Conservation (phyloP, 2,797 vertebrate genomes). For the Poeciliopsis paucimaculata region DNA sequence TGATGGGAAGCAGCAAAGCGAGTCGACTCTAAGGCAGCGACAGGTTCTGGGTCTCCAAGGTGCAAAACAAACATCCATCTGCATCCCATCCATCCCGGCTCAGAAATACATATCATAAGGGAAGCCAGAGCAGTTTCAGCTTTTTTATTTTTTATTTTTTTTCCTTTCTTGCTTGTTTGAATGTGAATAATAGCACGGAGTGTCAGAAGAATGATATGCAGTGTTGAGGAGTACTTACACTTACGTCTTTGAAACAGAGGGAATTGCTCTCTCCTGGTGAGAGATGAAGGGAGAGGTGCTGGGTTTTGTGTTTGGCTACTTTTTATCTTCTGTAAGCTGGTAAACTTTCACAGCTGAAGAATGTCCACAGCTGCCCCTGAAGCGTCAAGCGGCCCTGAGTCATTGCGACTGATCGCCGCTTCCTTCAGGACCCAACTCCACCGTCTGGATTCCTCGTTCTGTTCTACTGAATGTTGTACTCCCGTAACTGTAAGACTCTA, state of each 20-base stretch:
- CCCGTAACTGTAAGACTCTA: constrained; percentile 68
- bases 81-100: constrained; percentile 48
- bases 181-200: constrained; percentile 64
- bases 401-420: constrained; percentile 27
- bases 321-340: constrained; percentile 45
- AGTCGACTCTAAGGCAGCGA: constrained; percentile 16
- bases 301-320: constrained; percentile 15
- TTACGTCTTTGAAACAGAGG: neutral
- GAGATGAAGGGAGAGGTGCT: constrained; percentile 50
- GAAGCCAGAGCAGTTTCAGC: constrained; percentile 56
- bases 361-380: constrained; percentile 63
- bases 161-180: constrained; percentile 51
- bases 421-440: constrained; percentile 54
- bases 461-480: constrained; percentile 74
- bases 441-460: constrained; percentile 62
- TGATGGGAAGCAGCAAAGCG: neutral
- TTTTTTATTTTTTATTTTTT: neutral
- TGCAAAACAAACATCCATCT: constrained; percentile 28
- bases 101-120: constrained; percentile 71
- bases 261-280: constrained; percentile 62
- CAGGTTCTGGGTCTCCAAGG: constrained; percentile 47
- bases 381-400: constrained; percentile 17
- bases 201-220: constrained; percentile 65
- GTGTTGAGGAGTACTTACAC: constrained; percentile 58
- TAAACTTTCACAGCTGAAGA: constrained; percentile 70